Conservation (phyloP, 2,113 vertebrate species). For the Neofelis nebulosa region DNA sequence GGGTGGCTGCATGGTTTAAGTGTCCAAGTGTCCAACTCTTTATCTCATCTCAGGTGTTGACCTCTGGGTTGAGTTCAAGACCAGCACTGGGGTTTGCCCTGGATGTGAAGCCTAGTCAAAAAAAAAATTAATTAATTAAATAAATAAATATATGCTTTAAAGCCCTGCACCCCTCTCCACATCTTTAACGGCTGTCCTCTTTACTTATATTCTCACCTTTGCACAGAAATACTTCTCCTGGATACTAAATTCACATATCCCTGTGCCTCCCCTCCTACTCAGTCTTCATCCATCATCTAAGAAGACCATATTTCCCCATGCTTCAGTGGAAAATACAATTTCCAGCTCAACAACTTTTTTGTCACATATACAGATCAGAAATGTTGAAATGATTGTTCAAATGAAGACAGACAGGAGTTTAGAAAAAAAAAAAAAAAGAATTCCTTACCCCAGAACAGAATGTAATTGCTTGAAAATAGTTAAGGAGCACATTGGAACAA, state of each 20-base stretch:
- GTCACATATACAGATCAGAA: neutral
- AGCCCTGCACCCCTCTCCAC: neutral
- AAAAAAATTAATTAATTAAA: no score
- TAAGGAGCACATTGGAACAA: neutral
- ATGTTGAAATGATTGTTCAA: neutral
- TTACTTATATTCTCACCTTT: neutral
- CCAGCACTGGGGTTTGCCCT: no score
- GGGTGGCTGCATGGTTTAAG: no score
- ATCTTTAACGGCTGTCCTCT: neutral
- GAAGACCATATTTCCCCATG: neutral
- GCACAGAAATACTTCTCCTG: neutral
- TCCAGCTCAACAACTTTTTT: neutral
- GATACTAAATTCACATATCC: neutral
- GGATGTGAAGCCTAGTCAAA: no score
- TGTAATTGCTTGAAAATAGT: neutral
- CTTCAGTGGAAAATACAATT: no score
- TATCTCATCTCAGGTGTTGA: no score
- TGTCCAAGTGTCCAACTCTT: no score
- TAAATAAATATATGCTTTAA: neutral
- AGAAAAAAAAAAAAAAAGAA: neutral
- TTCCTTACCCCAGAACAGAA: neutral
- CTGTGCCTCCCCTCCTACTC: neutral
- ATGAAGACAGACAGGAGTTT: neutral
- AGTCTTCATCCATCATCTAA: neutral
- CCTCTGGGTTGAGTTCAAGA: no score